Evolutionary conservation across 2,888 invertebrate species (phyloP).

Genomic region (Enchytraeus crypticus): DNA sequence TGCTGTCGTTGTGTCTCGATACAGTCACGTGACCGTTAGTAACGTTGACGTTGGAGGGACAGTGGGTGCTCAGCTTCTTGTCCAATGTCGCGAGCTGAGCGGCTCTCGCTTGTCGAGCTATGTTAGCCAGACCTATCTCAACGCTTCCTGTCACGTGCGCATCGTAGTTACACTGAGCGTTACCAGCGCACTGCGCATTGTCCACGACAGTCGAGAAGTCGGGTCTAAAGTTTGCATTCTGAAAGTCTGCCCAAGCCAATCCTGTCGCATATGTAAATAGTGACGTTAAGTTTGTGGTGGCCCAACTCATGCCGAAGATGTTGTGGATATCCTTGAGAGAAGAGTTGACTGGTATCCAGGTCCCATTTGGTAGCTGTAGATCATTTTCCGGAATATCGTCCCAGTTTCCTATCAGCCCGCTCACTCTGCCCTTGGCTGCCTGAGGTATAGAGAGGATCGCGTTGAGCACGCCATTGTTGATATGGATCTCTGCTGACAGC

Average conservation of each 20-base stretch:
- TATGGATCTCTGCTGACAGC: neutral
- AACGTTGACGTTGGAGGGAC: neutral
- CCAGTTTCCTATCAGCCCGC: conserved; percentile 12
- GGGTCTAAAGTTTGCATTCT: conserved; percentile 4
- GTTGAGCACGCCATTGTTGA: neutral
- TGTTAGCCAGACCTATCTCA: neutral
- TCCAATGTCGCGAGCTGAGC: neutral
- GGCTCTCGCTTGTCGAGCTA: neutral
- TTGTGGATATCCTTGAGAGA: conserved; percentile 4
- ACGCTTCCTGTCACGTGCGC: neutral
- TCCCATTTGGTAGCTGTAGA: conserved; percentile 4
- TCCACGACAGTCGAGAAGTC: neutral
- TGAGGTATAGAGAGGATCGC: neutral
- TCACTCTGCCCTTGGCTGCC: conserved; percentile 1
- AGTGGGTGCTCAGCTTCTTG: neutral
- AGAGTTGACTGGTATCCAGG: conserved; percentile 5
- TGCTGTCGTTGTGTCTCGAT: no score
- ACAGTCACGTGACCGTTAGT: neutral
- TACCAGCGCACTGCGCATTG: neutral
- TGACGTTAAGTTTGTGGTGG: neutral
- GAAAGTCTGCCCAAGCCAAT: conserved; percentile 7
- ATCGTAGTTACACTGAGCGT: conserved; percentile 6
- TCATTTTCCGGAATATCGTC: conserved; percentile 9
- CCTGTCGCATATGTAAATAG: conserved; percentile 6
- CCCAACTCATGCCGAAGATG: conserved; percentile 3